phyloP scores from a whole-genome alignment of 2,113 vertebrate species.

The Cyanistes caeruleus region DNA sequence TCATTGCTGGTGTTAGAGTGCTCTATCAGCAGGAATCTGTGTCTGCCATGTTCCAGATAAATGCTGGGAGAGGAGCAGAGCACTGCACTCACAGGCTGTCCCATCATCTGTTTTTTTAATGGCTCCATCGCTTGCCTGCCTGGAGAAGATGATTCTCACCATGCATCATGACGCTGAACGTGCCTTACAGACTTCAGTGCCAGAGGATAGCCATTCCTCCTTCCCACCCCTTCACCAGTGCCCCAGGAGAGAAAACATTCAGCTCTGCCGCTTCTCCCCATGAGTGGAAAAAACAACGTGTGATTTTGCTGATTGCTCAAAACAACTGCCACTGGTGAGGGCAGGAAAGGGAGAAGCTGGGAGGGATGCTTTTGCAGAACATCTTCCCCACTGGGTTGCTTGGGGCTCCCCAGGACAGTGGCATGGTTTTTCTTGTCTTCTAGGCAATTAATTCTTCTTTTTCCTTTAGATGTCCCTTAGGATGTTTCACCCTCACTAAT shows the following conservation, averaged over 20 bases:
- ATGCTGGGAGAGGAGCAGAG: not conserved
- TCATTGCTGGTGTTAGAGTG: not conserved
- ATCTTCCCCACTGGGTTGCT: rapidly evolving
- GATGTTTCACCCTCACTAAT: not conserved
- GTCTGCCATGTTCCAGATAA: slow-evolving; percentile 30
- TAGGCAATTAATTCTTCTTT: not conserved
- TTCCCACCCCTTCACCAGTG: not conserved
- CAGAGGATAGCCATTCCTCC: not conserved
- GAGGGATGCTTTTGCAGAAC: not conserved
- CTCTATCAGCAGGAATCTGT: slow-evolving; percentile 33
- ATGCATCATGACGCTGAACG: not conserved
- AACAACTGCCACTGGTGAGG: rapidly evolving
- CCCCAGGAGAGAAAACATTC: not conserved
- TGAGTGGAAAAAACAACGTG: not conserved
- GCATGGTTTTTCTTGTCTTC: not conserved
- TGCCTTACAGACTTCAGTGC: not conserved
- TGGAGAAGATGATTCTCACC: not conserved
- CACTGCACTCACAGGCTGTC: rapidly evolving
- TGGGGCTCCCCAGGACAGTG: not conserved
- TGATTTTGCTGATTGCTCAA: not conserved
- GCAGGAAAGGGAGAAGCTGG: not conserved
- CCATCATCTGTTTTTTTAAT: slow-evolving; percentile 8
- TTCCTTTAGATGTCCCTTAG: not conserved
- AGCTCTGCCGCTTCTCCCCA: not conserved
- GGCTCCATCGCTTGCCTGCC: not conserved